phyloP scores from a whole-genome alignment of 2,888 invertebrate species.

The Escarpia spicata region DNA sequence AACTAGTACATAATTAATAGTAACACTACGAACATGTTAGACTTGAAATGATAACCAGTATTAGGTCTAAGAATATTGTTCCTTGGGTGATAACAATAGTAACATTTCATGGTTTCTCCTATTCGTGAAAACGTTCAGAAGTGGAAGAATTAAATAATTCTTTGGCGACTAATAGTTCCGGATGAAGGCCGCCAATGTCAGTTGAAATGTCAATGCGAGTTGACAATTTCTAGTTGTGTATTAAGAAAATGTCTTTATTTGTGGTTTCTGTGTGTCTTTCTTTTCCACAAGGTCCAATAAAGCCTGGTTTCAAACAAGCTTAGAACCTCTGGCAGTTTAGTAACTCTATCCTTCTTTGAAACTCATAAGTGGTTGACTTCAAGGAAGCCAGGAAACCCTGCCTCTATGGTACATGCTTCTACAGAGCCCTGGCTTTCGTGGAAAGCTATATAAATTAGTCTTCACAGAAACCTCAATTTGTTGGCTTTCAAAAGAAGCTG shows the following conservation, averaged over 20 bases:
- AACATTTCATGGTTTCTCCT: neutral
- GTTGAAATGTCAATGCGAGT: no score
- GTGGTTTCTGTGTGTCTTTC: neutral
- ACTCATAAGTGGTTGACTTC: neutral
- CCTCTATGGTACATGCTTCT: no score
- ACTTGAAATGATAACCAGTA: neutral
- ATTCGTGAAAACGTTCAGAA: no score
- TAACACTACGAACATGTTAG: no score
- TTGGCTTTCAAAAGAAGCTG: neutral
- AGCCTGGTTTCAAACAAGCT: neutral
- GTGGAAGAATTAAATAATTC: no score
- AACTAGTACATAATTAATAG: no score
- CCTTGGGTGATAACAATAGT: neutral
- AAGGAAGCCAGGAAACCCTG: neutral
- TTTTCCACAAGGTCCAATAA: neutral
- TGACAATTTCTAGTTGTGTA: no score
- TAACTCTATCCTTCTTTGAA: neutral
- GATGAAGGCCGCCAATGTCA: no score
- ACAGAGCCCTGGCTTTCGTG: neutral
- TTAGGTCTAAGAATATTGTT: neutral
- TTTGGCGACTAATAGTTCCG: no score
- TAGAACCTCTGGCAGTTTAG: neutral
- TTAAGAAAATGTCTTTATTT: no score
- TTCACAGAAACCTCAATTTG: neutral
- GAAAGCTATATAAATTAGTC: neutral